Conservation (phyloP, 2,113 vertebrate genomes). For the Pterophyllum scalare region DNA sequence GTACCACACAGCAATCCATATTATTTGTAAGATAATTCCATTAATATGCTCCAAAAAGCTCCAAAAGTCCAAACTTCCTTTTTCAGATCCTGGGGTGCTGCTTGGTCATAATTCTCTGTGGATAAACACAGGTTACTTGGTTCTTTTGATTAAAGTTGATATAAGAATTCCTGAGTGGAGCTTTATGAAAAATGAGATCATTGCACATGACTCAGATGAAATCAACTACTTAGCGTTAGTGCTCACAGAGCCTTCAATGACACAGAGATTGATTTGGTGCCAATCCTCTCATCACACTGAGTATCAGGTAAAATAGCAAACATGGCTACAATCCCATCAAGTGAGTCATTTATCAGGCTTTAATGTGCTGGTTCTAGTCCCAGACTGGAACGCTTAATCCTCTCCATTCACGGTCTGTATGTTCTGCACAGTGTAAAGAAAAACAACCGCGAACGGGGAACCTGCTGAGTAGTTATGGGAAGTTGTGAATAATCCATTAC, state of each 20-base stretch:
- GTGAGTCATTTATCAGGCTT: constrained; percentile 49
- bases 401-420: neutral
- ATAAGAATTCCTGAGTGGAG: neutral
- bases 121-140: neutral
- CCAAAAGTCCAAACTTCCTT: neutral
- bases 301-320: constrained; percentile 14
- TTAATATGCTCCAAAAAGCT: neutral
- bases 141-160: neutral
- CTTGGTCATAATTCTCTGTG: neutral
- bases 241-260: neutral
- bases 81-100: neutral
- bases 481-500: constrained; percentile 41
- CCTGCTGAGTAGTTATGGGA: constrained; percentile 51
- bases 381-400: constrained; percentile 22
- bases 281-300: neutral
- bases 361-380: neutral
- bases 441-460: constrained; percentile 36
- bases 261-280: neutral
- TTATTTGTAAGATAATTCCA: neutral
- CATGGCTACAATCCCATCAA: constrained; percentile 18
- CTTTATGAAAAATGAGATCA: neutral
- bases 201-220: neutral
- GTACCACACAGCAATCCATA: neutral
- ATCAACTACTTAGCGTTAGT: constrained; percentile 16
- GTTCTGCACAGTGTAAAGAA: constrained; percentile 13